Conservation (phyloP, 1,140 invertebrate species). For the Laupala kohalensis region DNA sequence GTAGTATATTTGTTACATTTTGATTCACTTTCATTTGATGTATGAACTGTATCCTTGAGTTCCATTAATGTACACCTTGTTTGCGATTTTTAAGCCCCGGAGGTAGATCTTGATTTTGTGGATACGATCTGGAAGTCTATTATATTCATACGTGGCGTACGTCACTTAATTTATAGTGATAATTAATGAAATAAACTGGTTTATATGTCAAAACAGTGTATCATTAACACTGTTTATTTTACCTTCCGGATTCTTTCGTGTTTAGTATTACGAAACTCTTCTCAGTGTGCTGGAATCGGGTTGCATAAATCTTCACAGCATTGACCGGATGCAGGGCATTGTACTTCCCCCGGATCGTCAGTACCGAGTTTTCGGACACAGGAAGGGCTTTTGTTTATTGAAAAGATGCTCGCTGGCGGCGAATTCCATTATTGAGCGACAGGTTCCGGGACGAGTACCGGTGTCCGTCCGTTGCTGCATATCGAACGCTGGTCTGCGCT, state of each 20-base stretch:
- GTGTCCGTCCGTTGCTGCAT: background rate
- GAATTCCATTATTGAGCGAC: background rate
- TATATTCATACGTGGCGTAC: too few relatives aligned
- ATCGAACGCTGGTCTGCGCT: background rate
- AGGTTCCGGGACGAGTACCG: background rate
- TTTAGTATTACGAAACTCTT: background rate
- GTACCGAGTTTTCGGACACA: background rate
- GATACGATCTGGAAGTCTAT: too few relatives aligned
- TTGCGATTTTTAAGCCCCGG: too few relatives aligned
- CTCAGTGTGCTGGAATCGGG: background rate
- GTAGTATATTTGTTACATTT: too few relatives aligned
- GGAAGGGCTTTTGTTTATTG: background rate
- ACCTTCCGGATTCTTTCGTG: background rate
- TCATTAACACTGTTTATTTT: background rate
- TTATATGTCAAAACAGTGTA: background rate
- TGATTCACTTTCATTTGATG: too few relatives aligned
- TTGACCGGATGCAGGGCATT: background rate
- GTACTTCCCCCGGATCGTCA: background rate
- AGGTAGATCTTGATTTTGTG: too few relatives aligned
- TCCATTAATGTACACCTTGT: too few relatives aligned
- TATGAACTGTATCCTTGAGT: too few relatives aligned
- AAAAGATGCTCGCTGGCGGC: background rate
- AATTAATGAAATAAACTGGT: too few relatives aligned
- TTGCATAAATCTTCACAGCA: background rate
- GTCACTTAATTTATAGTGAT: too few relatives aligned